A percentile compares a stretch with the other conserved stretches of the same genome.
Conservation (phyloP, 1,140 invertebrate genomes). For the Euura lappo region DNA sequence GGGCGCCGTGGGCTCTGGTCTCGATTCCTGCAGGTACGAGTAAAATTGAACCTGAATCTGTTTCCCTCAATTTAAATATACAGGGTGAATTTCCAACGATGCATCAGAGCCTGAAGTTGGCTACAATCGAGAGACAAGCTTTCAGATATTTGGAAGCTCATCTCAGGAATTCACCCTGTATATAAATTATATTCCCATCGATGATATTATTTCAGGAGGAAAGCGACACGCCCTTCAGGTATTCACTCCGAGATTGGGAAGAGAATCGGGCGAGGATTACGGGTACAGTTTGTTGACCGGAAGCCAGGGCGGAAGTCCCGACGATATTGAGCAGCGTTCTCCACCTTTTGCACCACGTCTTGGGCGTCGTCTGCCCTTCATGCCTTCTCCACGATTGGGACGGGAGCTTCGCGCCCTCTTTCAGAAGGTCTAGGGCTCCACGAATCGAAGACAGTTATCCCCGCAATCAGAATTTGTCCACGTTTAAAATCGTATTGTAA, state of each 20-base stretch:
- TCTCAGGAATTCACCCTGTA: no score
- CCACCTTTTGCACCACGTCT: slow-evolving; percentile 34
- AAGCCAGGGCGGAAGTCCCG: slow-evolving; percentile 8
- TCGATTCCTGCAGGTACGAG: slow-evolving; percentile 37
- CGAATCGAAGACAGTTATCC: no score
- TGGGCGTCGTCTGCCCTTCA: slow-evolving; percentile 36
- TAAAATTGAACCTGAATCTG: neutral
- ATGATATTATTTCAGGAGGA: neutral
- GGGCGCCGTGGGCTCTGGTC: slow-evolving; percentile 38
- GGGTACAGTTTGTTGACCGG: slow-evolving; percentile 10
- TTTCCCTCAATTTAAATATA: no score
- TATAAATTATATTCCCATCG: no score
- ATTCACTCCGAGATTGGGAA: slow-evolving; percentile 47
- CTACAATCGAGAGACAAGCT: no score
- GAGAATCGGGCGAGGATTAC: slow-evolving; percentile 38
- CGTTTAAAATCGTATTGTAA: neutral
- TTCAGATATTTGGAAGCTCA: no score
- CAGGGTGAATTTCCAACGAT: no score
- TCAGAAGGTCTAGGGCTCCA: slow-evolving; percentile 23
- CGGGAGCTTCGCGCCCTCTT: slow-evolving; percentile 30
- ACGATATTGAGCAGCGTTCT: slow-evolving; percentile 20
- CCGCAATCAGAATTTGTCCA: neutral
- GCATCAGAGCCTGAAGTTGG: no score
- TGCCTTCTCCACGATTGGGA: slow-evolving; percentile 33
- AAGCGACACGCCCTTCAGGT: slow-evolving; percentile 8